A percentile compares a stretch with the other conserved stretches of the same genome.
These are phyloP conservation scores for Monopis laevigella DNA, from an alignment of 2,888 invertebrate genomes.

Conservation along the genomic window DNA sequence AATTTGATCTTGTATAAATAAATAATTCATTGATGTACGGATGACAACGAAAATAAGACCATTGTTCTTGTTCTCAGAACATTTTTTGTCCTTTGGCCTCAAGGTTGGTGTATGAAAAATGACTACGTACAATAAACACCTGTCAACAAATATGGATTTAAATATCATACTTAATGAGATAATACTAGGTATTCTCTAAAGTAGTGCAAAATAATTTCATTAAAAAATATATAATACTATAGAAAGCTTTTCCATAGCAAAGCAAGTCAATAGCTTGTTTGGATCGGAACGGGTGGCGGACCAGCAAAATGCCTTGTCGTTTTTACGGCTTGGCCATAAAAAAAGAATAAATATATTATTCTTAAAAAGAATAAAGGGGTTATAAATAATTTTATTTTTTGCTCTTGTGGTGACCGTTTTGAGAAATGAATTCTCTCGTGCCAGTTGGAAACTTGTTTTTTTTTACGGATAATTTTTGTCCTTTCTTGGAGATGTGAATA, in stretches of 20 bases:
- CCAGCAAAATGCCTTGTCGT: constrained; percentile 34
- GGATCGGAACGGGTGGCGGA: too few species aligned
- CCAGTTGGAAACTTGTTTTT: constrained; percentile 4
- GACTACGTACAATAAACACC: too few species aligned
- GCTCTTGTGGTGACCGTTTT: constrained; percentile 22
- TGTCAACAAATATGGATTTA: too few species aligned
- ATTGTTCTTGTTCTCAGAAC: constrained; percentile 49
- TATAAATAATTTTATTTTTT: constrained; percentile 41
- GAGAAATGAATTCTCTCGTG: constrained; percentile 23
- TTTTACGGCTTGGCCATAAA: constrained; percentile 39
- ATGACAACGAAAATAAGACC: constrained; percentile 52
- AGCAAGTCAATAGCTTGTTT: too few species aligned
- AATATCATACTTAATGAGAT: too few species aligned
- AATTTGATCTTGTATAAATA: constrained; percentile 46
- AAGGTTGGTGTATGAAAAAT: too few species aligned
- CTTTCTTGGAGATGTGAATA: constrained; percentile 7
- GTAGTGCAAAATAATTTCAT: too few species aligned
- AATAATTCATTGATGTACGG: constrained; percentile 46
- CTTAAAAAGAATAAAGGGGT: constrained; percentile 31
- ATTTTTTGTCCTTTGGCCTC: constrained; percentile 27
- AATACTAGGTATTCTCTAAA: too few species aligned
- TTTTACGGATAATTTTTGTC: constrained; percentile 5
- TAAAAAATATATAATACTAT: too few species aligned
- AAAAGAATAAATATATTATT: constrained; percentile 24
- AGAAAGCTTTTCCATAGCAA: too few species aligned